These are phyloP conservation scores for Dryobates pubescens DNA, from an alignment of 2,797 vertebrate genomes.

Conservation along the genomic window DNA sequence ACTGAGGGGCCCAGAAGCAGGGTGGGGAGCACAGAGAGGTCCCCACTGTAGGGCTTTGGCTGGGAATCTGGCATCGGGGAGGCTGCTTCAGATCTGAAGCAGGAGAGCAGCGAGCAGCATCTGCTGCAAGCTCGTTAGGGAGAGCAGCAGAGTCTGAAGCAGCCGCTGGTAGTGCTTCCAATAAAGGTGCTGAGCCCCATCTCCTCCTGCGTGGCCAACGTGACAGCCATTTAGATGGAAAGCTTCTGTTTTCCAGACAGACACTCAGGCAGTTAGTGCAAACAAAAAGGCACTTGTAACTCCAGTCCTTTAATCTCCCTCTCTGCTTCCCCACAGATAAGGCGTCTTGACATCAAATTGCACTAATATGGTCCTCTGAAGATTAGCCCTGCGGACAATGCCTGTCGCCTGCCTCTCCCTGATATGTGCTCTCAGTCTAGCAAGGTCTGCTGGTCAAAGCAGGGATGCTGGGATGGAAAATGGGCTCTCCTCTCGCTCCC, in stretches of 20 bases:
- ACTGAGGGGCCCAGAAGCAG: too few species aligned
- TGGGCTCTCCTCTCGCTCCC: neutral
- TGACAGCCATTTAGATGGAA: conserved; percentile 56
- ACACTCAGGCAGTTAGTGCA: conserved; percentile 52
- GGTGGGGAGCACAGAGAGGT: neutral
- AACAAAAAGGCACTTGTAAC: conserved; percentile 69
- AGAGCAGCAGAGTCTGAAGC: neutral
- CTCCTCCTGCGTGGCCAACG: conserved; percentile 27
- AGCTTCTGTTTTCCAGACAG: conserved; percentile 46
- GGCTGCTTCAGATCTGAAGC: neutral
- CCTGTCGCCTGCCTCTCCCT: neutral
- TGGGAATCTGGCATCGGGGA: neutral
- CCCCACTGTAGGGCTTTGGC: fast-evolving
- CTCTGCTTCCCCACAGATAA: conserved; percentile 53
- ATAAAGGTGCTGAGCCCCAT: conserved; percentile 55
- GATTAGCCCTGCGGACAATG: conserved; percentile 43
- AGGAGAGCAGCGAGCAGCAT: neutral
- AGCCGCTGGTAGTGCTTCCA: conserved; percentile 17
- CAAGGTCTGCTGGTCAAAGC: conserved; percentile 18
- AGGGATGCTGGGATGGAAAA: conserved; percentile 8
- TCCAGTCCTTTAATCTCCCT: conserved; percentile 60
- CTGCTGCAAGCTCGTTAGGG: neutral
- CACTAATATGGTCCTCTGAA: conserved; percentile 54
- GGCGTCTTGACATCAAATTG: conserved; percentile 51
- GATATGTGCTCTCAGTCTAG: neutral